Percentiles rank a stretch among this genome's conserved stretches.
Evolutionary conservation across 2,888 invertebrate genomes (phyloP).

Genomic region (Scaptodrosophila latifasciaeformis): DNA sequence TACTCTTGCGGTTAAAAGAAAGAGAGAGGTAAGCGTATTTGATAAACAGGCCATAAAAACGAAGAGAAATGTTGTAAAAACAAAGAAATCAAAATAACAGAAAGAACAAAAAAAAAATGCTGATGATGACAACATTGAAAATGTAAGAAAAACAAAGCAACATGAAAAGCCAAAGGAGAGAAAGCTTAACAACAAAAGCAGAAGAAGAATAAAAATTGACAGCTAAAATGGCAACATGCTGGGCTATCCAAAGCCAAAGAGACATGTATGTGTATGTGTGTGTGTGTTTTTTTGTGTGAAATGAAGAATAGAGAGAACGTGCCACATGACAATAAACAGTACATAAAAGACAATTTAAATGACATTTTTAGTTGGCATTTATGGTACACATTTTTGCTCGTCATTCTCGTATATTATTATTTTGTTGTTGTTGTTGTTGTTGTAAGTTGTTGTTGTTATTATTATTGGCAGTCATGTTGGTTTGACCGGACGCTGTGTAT

Average conservation of each 20-base stretch:
- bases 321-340: constrained; percentile 52
- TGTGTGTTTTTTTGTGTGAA: too few relatives aligned
- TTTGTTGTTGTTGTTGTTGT: too few relatives aligned
- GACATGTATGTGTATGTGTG: too few relatives aligned
- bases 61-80: too few relatives aligned
- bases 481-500: too few relatives aligned
- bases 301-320: constrained; percentile 19
- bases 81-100: background rate
- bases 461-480: too few relatives aligned
- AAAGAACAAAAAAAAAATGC: background rate
- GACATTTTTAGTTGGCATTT: constrained; percentile 61
- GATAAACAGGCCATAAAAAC: background rate
- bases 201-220: constrained; percentile 24
- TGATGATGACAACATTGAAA: constrained; percentile 23
- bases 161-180: constrained; percentile 39
- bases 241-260: too few relatives aligned
- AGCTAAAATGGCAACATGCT: constrained; percentile 19
- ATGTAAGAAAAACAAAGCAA: background rate
- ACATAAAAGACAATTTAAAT: constrained; percentile 62
- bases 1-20: too few relatives aligned
- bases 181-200: too few relatives aligned
- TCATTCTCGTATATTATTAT: too few relatives aligned
- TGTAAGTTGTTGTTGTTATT: too few relatives aligned
- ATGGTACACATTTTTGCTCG: constrained; percentile 19
- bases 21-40: background rate